Evolutionary conservation across 2,888 invertebrate genomes (phyloP).

Genomic region (Margaritifera margaritifera): DNA sequence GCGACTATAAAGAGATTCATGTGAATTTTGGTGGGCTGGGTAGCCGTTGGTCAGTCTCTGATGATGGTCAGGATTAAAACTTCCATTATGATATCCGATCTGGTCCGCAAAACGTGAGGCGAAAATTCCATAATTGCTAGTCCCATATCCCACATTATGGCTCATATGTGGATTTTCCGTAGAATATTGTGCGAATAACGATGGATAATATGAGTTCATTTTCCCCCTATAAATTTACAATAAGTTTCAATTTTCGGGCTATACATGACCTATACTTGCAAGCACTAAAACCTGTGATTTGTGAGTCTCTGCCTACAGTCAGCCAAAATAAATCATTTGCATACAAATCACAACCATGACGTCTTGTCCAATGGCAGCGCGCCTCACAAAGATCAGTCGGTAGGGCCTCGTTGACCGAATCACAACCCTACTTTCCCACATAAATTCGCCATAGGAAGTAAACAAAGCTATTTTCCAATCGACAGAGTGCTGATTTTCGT

Average conservation of each 20-base stretch:
- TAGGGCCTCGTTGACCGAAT: conserved; percentile 27
- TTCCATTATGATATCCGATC: conserved; percentile 51
- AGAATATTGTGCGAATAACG: conserved; percentile 67
- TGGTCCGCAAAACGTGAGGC: conserved; percentile 62
- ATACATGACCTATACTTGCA: conserved; percentile 59
- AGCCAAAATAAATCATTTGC: conserved; percentile 64
- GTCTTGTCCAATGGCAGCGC: conserved; percentile 55
- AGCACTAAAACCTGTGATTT: conserved; percentile 62
- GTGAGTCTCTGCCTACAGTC: conserved; percentile 61
- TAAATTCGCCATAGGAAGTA: neutral
- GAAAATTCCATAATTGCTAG: conserved; percentile 61
- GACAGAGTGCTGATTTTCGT: too few species aligned
- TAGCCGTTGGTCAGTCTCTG: conserved; percentile 47
- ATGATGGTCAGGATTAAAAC: conserved; percentile 44
- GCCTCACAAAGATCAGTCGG: conserved; percentile 4
- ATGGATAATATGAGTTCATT: conserved; percentile 68
- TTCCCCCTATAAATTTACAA: conserved; percentile 56
- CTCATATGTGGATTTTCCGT: conserved; percentile 59
- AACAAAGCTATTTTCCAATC: too few species aligned
- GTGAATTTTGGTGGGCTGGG: conserved; percentile 46
- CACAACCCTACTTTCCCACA: conserved; percentile 24
- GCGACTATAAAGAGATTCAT: conserved; percentile 33
- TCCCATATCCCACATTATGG: conserved; percentile 57
- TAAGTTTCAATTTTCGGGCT: conserved; percentile 59
- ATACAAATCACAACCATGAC: conserved; percentile 53